Percentiles rank a stretch among this genome's conserved stretches.
These are phyloP conservation scores for Ursus arctos DNA, from an alignment of 2,113 vertebrate genomes.

Conservation along the genomic window DNA sequence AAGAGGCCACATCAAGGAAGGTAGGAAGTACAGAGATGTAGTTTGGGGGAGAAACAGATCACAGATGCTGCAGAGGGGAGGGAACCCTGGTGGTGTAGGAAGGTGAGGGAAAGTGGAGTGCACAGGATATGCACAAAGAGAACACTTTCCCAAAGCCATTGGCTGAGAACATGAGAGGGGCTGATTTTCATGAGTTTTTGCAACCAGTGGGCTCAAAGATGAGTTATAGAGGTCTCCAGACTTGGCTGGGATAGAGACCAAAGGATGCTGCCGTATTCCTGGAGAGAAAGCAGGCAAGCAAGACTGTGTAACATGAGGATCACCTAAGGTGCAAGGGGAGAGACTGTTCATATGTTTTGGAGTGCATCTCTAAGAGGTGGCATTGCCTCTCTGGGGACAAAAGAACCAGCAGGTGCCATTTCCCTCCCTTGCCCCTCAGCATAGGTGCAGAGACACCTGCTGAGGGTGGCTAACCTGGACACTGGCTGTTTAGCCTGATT, in stretches of 20 bases:
- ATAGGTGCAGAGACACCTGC: not conserved
- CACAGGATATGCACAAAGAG: not conserved
- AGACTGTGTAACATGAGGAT: not conserved
- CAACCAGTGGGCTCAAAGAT: not conserved
- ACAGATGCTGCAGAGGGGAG: not conserved
- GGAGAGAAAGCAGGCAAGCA: not conserved
- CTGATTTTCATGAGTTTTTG: not conserved
- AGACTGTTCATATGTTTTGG: not conserved
- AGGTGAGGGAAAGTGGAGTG: not conserved
- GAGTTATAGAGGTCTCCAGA: not conserved
- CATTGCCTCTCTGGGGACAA: not conserved
- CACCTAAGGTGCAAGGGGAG: not conserved
- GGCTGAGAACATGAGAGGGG: not conserved
- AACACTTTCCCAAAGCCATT: not conserved
- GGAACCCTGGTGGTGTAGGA: not conserved
- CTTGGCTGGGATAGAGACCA: not conserved
- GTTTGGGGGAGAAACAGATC: not conserved
- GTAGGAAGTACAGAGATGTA: not conserved
- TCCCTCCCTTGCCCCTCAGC: not conserved
- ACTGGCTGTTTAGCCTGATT: not conserved
- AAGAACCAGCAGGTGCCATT: not conserved
- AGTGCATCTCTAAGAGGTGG: not conserved
- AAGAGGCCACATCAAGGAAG: not conserved
- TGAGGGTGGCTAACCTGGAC: not conserved
- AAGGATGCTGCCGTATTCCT: not conserved